These are phyloP conservation scores for Ophion ellenae DNA, from an alignment of 2,888 invertebrate genomes.

Conservation along the genomic window DNA sequence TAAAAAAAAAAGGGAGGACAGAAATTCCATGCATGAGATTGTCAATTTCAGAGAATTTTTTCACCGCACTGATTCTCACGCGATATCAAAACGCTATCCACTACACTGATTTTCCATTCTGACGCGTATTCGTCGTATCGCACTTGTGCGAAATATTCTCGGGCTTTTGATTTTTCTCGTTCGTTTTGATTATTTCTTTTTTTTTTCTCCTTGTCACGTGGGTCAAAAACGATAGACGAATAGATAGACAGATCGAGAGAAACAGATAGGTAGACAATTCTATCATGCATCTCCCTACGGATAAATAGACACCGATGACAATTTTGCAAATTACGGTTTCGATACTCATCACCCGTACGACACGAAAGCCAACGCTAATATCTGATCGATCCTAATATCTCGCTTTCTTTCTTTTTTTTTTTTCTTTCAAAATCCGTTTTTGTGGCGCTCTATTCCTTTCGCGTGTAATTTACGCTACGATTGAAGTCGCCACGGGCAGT, in stretches of 20 bases:
- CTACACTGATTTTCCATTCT: not conserved
- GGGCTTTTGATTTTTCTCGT: not conserved
- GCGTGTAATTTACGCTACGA: conserved; percentile 1
- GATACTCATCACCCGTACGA: conserved; percentile 71
- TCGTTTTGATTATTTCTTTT: not conserved
- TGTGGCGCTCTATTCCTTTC: not conserved
- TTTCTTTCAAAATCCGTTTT: conserved; percentile 16
- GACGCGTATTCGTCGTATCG: conserved; percentile 4
- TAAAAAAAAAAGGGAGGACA: not conserved
- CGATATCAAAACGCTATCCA: not conserved
- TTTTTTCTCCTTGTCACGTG: conserved; percentile 14
- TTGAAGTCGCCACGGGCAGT: conserved; percentile 44
- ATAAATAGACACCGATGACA: conserved; percentile 70
- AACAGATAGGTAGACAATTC: conserved; percentile 70
- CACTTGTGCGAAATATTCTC: not conserved
- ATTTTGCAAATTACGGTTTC: conserved; percentile 65
- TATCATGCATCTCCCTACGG: conserved; percentile 77
- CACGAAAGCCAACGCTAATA: not conserved
- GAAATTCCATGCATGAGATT: conserved; percentile 30
- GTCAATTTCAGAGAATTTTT: not conserved
- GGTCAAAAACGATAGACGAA: conserved; percentile 47
- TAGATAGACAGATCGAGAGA: conserved; percentile 66
- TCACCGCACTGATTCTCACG: conserved; percentile 6
- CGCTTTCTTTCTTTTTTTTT: conserved; percentile 7
- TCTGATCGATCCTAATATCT: not conserved